Conservation (phyloP, 2,888 invertebrate species). For the Tanytarsus gracilentus region DNA sequence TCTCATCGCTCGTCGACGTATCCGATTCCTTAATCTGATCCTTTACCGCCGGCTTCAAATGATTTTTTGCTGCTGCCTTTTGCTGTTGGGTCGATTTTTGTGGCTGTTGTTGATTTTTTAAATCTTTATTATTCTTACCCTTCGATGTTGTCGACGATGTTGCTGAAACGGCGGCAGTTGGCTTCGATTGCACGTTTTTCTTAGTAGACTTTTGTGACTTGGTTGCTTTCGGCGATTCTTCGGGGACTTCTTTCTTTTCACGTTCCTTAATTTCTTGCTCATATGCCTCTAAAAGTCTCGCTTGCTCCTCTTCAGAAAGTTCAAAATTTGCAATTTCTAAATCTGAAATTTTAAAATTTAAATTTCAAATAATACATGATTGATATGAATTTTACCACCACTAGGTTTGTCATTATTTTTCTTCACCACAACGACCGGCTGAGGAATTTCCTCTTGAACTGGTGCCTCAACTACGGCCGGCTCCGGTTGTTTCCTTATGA, state of each 20-base stretch:
- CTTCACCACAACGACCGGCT: slow-evolving; percentile 32
- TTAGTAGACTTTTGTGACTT: slow-evolving; percentile 20
- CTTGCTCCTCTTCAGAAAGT: slow-evolving; percentile 62
- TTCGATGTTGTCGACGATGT: slow-evolving; percentile 32
- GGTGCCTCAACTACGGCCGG: not conserved
- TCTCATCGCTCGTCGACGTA: slow-evolving; percentile 47
- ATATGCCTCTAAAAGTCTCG: slow-evolving; percentile 56
- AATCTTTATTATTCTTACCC: slow-evolving; percentile 32
- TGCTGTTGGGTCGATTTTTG: slow-evolving; percentile 28
- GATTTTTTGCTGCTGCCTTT: slow-evolving; percentile 5
- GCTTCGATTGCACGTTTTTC: slow-evolving; percentile 15
- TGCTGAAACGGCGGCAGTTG: slow-evolving; percentile 33
- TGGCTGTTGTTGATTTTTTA: slow-evolving; percentile 29
- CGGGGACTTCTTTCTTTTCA: slow-evolving; percentile 30
- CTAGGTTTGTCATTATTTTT: slow-evolving; percentile 26
- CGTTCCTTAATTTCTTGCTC: slow-evolving; percentile 50
- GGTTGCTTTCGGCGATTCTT: slow-evolving; percentile 30
- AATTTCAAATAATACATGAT: too few species aligned
- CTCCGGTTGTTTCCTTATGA: slow-evolving; percentile 34
- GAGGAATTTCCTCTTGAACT: slow-evolving; percentile 31
- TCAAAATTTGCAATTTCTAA: slow-evolving; percentile 56
- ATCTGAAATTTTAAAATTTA: slow-evolving; percentile 30
- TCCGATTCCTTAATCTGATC: slow-evolving; percentile 33
- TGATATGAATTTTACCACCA: too few species aligned
- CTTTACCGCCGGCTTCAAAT: slow-evolving; percentile 31